A percentile compares a stretch with the other conserved stretches of the same genome.
These are phyloP conservation scores for Lepidochitona cinerea DNA, from an alignment of 2,888 invertebrate genomes.

Conservation along the genomic window DNA sequence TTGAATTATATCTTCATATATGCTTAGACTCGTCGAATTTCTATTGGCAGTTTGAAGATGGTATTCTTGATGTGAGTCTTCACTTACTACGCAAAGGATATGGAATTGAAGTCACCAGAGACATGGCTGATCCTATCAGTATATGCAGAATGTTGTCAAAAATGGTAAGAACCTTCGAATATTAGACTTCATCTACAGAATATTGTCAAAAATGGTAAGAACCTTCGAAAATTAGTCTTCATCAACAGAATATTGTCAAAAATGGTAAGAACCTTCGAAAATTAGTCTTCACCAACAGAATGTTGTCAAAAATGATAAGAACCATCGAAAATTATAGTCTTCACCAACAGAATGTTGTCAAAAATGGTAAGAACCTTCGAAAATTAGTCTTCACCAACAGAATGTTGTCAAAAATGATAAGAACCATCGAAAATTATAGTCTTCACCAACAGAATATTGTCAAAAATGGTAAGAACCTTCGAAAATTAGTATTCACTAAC, in stretches of 20 bases:
- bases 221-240: no score
- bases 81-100: slow-evolving; percentile 34
- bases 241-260: no score
- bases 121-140: slow-evolving; percentile 28
- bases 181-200: not conserved
- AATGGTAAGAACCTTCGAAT: slow-evolving; percentile 19
- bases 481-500: not conserved
- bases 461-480: slow-evolving; percentile 23
- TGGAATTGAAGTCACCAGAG: slow-evolving; percentile 11
- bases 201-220: not conserved
- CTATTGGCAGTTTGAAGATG: slow-evolving; percentile 41
- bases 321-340: not conserved
- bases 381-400: no score
- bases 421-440: no score
- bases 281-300: no score
- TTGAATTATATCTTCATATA: no score
- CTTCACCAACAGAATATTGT: slow-evolving; percentile 29
- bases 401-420: no score
- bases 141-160: slow-evolving; percentile 26
- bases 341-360: not conserved
- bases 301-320: slow-evolving; percentile 29
- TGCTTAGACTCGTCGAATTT: no score
- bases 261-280: no score
- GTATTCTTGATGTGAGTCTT: slow-evolving; percentile 39
- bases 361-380: not conserved